Evolutionary conservation across 2,888 invertebrate species (phyloP).

Genomic region (Hylaea fasciaria): DNA sequence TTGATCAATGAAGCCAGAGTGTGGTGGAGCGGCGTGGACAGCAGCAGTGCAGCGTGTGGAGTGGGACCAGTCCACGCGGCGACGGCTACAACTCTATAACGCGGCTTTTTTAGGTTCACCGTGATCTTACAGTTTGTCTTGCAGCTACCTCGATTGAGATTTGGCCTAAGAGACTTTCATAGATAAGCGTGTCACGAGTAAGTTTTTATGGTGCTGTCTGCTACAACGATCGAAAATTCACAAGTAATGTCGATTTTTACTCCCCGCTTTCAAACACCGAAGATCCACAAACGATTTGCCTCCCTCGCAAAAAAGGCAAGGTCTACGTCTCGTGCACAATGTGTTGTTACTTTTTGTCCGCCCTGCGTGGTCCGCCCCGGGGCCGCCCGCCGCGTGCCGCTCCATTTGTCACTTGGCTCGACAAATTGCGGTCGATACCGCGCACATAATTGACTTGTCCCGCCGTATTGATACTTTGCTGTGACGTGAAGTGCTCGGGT

Average conservation of each 20-base stretch:
- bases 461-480: slow-evolving; percentile 6
- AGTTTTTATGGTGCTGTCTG: too few species aligned
- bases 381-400: slow-evolving; percentile 9
- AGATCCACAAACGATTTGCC: not conserved
- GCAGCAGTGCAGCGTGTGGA: not conserved
- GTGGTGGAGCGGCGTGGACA: not conserved
- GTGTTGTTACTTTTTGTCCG: not conserved
- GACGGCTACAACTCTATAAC: too few species aligned
- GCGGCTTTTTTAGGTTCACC: too few species aligned
- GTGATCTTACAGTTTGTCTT: too few species aligned
- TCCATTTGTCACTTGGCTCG: slow-evolving; percentile 14
- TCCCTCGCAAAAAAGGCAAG: not conserved
- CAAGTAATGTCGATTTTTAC: too few species aligned
- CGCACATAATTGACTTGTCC: slow-evolving; percentile 10
- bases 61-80: not conserved
- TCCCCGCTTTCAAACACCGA: too few species aligned
- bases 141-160: too few species aligned
- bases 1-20: not conserved
- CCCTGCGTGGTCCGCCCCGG: slow-evolving; percentile 5
- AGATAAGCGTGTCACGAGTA: too few species aligned
- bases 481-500: slow-evolving; percentile 3
- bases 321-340: not conserved
- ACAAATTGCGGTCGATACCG: slow-evolving; percentile 16
- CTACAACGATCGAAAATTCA: too few species aligned
- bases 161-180: too few species aligned